Evolutionary conservation across 2,113 vertebrate genomes (phyloP), one percentile per base, ranked within the genome.

Genomic region (Chaetodon trifascialis): DNA sequence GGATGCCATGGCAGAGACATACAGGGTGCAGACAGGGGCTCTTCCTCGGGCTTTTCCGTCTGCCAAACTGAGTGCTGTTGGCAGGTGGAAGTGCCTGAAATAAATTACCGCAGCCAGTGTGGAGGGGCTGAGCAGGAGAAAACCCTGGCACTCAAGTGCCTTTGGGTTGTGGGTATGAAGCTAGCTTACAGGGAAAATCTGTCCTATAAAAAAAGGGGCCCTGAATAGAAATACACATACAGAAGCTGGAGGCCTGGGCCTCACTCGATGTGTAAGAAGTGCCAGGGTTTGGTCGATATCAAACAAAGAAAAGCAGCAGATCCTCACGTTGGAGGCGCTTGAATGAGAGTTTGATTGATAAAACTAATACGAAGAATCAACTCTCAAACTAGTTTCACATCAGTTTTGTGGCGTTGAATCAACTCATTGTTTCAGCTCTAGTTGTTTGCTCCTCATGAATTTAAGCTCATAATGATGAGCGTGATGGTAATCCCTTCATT

Each of bases 31-130:
- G 86, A 91, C 90, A 85, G 86, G 78, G 73, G 65, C 81, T 82
- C 88, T 84, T 84, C 86, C 76, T 80, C 47, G 11, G 62, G 75
- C 80, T 88, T 84, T 81, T 82, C 80, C 64, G 60, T 87, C 91
- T 91, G 91, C 89, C 86, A 76, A 36, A 68, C 85, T 93, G 91
- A 94, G 90, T 58, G 54, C 83, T 89, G 87, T 81, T 90, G 89
- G 92, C 94, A 95, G 94, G 91, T 94, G 94, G 88, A 90, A 88
- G 79, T 78, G 86, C 92, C 89, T 90, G 88, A 94, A 94, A 94
- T 95, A 95, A 91, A 92, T 92, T 4, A 85, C 88, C 44, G 11
- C 85, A 89, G 83, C 63, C 85, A 44, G 62, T 65, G 54, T 58
- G 70, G 88, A 72, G 84, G 78, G 83, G 76, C n/a, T 1, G 67